Evolutionary conservation across 1,140 invertebrate genomes (phyloP).

Genomic region (Zaprionus kolodkinae): DNA sequence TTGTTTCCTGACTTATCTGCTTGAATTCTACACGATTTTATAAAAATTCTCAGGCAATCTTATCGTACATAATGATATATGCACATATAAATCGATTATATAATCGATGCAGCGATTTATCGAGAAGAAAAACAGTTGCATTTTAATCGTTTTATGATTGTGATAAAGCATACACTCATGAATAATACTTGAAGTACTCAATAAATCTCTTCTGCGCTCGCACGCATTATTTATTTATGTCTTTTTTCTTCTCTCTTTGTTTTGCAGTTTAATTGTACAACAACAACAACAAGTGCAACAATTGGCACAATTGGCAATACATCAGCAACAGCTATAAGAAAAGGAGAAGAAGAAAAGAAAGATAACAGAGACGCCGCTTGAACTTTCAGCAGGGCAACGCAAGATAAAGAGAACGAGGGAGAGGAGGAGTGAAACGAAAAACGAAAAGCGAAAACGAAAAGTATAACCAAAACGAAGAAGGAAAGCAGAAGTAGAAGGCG

Average conservation of each 20-base stretch:
- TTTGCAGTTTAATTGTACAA: conserved; percentile 76
- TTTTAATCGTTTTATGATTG: neutral
- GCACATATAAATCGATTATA: neutral
- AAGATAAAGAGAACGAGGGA: conserved; percentile 10
- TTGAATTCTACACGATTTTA: neutral
- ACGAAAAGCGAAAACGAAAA: conserved; percentile 11
- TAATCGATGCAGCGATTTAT: neutral
- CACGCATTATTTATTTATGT: conserved; percentile 14
- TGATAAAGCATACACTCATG: neutral
- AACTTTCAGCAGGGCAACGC: conserved; percentile 40
- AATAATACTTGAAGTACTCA: neutral
- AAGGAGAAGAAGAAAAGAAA: conserved; percentile 36
- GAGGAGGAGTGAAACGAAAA: no score
- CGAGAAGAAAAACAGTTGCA: neutral
- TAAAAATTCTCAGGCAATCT: neutral
- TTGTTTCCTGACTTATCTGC: neutral
- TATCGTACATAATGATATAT: neutral
- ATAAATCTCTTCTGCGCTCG: neutral
- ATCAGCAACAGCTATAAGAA: conserved; percentile 56
- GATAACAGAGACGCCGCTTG: conserved; percentile 32
- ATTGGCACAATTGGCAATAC: conserved; percentile 80
- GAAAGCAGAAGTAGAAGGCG: neutral
- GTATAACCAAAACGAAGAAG: neutral
- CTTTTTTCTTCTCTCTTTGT: conserved; percentile 1
- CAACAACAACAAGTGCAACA: conserved; percentile 66